Percentiles rank a stretch among this genome's conserved stretches.
phyloP scores from a whole-genome alignment of 2,797 vertebrate genomes.

The Apodemus agrarius region DNA sequence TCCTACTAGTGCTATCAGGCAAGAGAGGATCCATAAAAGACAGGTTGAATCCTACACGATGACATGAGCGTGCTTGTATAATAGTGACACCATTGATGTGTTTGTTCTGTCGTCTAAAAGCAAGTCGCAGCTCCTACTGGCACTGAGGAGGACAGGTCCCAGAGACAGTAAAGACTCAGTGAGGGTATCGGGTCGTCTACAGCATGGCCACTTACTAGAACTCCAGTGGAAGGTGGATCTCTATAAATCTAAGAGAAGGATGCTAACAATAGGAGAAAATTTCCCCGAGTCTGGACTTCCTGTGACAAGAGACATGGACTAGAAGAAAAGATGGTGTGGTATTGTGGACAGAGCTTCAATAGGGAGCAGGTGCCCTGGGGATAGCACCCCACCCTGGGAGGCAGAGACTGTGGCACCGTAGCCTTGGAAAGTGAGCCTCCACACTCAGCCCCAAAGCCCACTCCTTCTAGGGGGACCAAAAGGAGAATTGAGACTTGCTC shows the following conservation, averaged over 20 bases:
- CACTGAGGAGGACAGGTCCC: background rate
- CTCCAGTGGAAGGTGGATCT: background rate
- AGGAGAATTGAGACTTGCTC: background rate
- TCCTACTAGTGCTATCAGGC: background rate
- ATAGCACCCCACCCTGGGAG: background rate
- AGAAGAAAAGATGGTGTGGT: background rate
- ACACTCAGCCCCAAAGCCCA: too few species aligned
- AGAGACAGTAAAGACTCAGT: background rate
- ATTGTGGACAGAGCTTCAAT: background rate
- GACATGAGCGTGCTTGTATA: rapidly evolving
- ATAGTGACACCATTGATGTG: rapidly evolving
- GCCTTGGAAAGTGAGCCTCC: background rate
- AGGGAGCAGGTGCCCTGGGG: background rate
- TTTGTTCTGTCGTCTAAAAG: background rate
- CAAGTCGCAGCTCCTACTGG: background rate
- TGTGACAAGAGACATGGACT: background rate
- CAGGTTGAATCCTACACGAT: background rate
- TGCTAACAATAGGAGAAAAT: background rate
- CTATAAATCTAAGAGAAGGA: background rate
- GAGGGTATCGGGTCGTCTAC: background rate
- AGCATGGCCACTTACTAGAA: background rate
- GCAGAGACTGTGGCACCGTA: rapidly evolving
- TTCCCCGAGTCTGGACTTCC: background rate
- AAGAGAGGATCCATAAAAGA: background rate
- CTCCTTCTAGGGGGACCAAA: background rate